Evolutionary conservation across 1,140 invertebrate species (phyloP).

Genomic region (Trypoxylus dichotomus): DNA sequence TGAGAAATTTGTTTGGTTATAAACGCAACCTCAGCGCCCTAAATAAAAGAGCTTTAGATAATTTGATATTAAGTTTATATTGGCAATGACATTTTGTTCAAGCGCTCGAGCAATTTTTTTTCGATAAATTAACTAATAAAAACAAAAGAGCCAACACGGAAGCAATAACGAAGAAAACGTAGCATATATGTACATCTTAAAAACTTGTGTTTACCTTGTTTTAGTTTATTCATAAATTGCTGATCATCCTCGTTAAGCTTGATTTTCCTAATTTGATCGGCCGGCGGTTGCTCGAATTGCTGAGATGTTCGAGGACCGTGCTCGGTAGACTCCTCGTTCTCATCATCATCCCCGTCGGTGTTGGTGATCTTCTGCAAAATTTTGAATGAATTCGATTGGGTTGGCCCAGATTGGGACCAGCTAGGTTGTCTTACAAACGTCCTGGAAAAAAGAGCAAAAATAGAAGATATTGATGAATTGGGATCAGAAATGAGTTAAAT

Average conservation of each 20-base stretch:
- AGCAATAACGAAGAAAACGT: not conserved
- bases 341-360: constrained; percentile 51
- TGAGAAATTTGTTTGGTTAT: no score
- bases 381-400: constrained; percentile 49
- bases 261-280: constrained; percentile 60
- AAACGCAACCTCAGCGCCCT: no score
- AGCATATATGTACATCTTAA: not conserved
- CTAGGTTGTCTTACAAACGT: constrained; percentile 49
- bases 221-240: constrained; percentile 64
- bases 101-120: not conserved
- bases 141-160: not conserved
- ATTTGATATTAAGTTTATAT: no score
- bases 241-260: constrained; percentile 64
- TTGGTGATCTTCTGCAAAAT: constrained; percentile 53
- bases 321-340: constrained; percentile 49
- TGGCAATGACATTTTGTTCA: no score
- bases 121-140: not conserved
- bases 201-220: constrained; percentile 58
- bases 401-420: constrained; percentile 43
- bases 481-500: not conserved
- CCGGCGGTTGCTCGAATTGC: constrained; percentile 41
- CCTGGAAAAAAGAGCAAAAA: constrained; percentile 33
- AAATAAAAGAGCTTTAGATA: no score
- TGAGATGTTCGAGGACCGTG: constrained; percentile 46
- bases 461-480: not conserved